A percentile compares a stretch with the other conserved stretches of the same genome.
phyloP scores from a whole-genome alignment of 64 coral and sea anemone species.

The Actinia tenebrosa region DNA sequence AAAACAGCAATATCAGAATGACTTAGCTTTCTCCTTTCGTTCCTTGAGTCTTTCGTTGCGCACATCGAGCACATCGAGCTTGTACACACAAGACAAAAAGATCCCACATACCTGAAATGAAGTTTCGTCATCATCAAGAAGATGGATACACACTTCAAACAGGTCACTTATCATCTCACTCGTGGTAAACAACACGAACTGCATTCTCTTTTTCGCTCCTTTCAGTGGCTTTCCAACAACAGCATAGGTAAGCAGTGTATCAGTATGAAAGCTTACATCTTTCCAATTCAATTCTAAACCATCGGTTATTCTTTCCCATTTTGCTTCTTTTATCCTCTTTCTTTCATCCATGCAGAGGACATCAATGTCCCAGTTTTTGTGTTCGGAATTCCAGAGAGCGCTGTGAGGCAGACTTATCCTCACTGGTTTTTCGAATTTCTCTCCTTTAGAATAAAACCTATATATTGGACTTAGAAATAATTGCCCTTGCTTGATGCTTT shows the following conservation, averaged over 20 bases:
- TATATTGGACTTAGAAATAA: constrained; percentile 21
- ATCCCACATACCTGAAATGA: not conserved
- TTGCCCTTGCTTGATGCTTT: not conserved
- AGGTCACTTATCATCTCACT: constrained; percentile 26
- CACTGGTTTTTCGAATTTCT: not conserved
- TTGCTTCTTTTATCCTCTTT: not conserved
- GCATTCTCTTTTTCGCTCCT: constrained; percentile 30
- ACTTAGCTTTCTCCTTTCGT: no score
- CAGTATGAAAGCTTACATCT: constrained; percentile 16
- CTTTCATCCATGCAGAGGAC: not conserved
- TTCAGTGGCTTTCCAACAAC: constrained; percentile 15
- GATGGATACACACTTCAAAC: constrained; percentile 20
- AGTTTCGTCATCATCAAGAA: constrained; percentile 29
- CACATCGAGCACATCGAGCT: no score
- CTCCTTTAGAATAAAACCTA: not conserved
- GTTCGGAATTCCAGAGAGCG: not conserved
- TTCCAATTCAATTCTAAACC: constrained; percentile 7
- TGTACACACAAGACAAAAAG: no score
- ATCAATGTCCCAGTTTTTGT: constrained; percentile 22
- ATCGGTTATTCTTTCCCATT: not conserved
- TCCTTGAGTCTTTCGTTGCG: no score
- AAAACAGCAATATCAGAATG: not conserved
- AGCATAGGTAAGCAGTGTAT: constrained; percentile 25
- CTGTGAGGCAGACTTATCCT: constrained; percentile 36
- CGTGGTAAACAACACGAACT: constrained; percentile 28